phyloP scores from a whole-genome alignment of 2,888 invertebrate genomes.

The Geotrupes spiniger region DNA sequence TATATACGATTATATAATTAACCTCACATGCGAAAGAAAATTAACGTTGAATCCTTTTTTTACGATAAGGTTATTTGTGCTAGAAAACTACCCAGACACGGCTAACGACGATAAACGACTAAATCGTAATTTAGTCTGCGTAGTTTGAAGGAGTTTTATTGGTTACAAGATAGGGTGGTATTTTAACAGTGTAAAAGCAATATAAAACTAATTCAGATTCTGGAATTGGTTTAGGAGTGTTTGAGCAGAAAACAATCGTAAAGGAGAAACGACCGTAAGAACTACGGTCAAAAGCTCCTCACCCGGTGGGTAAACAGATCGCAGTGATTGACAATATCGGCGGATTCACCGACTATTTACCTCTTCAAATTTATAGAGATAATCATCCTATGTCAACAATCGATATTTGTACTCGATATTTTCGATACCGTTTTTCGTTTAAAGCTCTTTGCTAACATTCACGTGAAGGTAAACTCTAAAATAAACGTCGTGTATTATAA shows the following conservation, averaged over 20 bases:
- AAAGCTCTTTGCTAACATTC: too few species aligned
- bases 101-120: too few species aligned
- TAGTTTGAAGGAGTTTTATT: slow-evolving; percentile 1
- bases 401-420: too few species aligned
- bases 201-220: slow-evolving; percentile 26
- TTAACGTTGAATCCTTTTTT: too few species aligned
- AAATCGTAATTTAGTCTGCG: not conserved
- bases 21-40: too few species aligned
- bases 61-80: too few species aligned
- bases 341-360: slow-evolving; percentile 32
- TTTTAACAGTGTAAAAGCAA: slow-evolving; percentile 23
- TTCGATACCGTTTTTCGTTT: too few species aligned
- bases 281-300: slow-evolving; percentile 38
- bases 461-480: too few species aligned
- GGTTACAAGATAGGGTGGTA: slow-evolving; percentile 5
- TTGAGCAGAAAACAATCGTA: slow-evolving; percentile 34
- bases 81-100: too few species aligned
- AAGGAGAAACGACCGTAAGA: slow-evolving; percentile 18
- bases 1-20: too few species aligned
- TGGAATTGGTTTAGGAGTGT: slow-evolving; percentile 28
- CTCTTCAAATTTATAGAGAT: slow-evolving; percentile 43
- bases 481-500: too few species aligned
- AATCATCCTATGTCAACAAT: slow-evolving; percentile 44
- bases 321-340: slow-evolving; percentile 44
- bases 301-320: slow-evolving; percentile 42